Evolutionary conservation across 2,888 invertebrate species (phyloP), one percentile per base, ranked within the genome.

Genomic region (Anarsia innoxiella): DNA sequence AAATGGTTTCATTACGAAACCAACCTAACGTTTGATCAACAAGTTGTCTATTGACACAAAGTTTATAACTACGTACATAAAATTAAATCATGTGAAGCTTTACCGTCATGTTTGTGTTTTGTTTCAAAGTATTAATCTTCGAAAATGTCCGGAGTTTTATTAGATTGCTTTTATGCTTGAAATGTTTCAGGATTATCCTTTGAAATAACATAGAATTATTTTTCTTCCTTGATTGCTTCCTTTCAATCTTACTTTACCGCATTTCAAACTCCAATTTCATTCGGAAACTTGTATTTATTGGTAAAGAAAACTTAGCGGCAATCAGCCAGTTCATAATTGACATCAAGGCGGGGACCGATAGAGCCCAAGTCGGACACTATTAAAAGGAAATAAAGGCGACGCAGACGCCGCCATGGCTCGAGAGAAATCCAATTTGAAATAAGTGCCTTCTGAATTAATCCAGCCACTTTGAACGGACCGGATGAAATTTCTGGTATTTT

Each of bases 401-500:
- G 58, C 61, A 53, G 60, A 56, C 57, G 58, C 65, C n/a, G n/a
- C n/a, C 69, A 66, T 61, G 65, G 59, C 60, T 62, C 57, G 65
- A 73, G 63, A 63, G 70, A 78, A 83, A 82, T 82, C 78, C 82
- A 82, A 84, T 84, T 83, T 78, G 79, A 79, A 80, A 82, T 83
- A 83, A 84, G 83, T 83, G 82, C 79, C 74, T 73, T 72, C 74
- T 74, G 83, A 84, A 83, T 84, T 83, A 84, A 83, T 84, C 82
- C 80, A 56, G 71, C 73, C 77, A 77, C 79, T 79, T 77, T 75
- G 75, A 75, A 59, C 70, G 72, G 68, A 72, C 73, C 68, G 77
- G 75, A 71, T 78, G 77, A 82, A 82, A 80, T 80, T 83, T 83
- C 78, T 80, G 80, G 77, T 78, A 83, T 82, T 83, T 83, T 84